Percentiles rank a stretch among this genome's conserved stretches.
These are phyloP conservation scores for Drosophila ustulata DNA, from an alignment of 2,888 invertebrate genomes.

Conservation along the genomic window DNA sequence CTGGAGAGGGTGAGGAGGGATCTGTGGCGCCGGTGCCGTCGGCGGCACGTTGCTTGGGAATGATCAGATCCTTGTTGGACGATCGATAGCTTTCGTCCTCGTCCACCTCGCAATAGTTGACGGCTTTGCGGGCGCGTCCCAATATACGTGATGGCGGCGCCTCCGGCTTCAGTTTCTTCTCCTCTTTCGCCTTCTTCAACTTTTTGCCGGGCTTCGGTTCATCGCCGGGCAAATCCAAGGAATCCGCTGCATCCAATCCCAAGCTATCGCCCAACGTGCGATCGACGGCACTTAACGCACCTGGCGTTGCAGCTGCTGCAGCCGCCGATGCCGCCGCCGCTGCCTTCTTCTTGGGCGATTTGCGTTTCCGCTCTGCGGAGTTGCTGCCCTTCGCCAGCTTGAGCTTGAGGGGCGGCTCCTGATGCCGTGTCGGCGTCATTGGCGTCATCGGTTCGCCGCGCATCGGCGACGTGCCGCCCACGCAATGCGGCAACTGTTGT, in stretches of 20 bases:
- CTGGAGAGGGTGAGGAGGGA: slow-evolving; percentile 63
- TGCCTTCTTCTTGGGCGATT: slow-evolving; percentile 71
- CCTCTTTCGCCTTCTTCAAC: slow-evolving; percentile 82
- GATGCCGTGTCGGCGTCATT: slow-evolving; percentile 49
- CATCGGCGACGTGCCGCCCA: slow-evolving; percentile 79
- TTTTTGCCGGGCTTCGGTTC: slow-evolving; percentile 50
- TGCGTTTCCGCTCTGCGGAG: slow-evolving; percentile 83
- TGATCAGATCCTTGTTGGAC: slow-evolving; percentile 82
- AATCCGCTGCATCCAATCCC: slow-evolving; percentile 34
- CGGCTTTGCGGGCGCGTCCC: slow-evolving; percentile 87
- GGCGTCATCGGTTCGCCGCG: slow-evolving; percentile 74
- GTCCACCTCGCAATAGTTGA: slow-evolving; percentile 88
- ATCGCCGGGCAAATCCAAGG: slow-evolving; percentile 22
- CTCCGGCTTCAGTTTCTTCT: slow-evolving; percentile 83
- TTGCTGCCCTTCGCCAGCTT: slow-evolving; percentile 81
- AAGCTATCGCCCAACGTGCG: slow-evolving; percentile 31
- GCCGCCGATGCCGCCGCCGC: slow-evolving; percentile 30
- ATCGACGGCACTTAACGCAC: slow-evolving; percentile 59
- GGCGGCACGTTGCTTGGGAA: slow-evolving; percentile 84
- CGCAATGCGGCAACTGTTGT: slow-evolving; percentile 82
- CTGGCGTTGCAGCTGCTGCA: slow-evolving; percentile 54
- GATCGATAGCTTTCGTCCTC: slow-evolving; percentile 84
- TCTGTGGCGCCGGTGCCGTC: slow-evolving; percentile 31
- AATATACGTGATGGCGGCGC: slow-evolving; percentile 83
- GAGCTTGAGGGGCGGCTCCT: slow-evolving; percentile 81